Evolutionary conservation across 1,140 invertebrate genomes (phyloP).

Genomic region (Magallana angulata): DNA sequence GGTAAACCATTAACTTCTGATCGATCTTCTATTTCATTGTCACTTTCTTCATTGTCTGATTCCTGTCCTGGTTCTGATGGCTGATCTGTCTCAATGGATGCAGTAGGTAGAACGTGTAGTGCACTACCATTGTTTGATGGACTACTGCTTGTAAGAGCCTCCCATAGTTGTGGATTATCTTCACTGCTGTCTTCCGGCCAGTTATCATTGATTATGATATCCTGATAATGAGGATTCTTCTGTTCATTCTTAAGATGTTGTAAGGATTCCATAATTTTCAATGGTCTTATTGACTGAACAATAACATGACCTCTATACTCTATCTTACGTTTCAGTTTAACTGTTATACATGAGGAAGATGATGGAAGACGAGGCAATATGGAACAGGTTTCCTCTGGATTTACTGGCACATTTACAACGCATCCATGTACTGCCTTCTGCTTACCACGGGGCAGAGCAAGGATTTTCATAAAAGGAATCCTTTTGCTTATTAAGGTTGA

Average conservation of each 20-base stretch:
- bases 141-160: neutral
- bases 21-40: neutral
- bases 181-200: neutral
- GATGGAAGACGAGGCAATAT: slow-evolving; percentile 40
- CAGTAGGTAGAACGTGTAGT: too few relatives aligned
- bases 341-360: neutral
- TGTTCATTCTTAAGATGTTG: slow-evolving; percentile 16
- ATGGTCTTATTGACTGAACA: slow-evolving; percentile 39
- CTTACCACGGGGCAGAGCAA: slow-evolving; percentile 50
- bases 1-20: neutral
- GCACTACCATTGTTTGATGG: too few relatives aligned
- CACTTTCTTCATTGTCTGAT: neutral
- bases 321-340: slow-evolving; percentile 56
- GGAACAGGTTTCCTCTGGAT: slow-evolving; percentile 26
- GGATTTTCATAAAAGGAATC: slow-evolving; percentile 55
- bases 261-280: slow-evolving; percentile 41
- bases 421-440: slow-evolving; percentile 49
- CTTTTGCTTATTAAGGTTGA: slow-evolving; percentile 40
- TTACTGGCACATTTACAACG: slow-evolving; percentile 54
- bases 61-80: neutral
- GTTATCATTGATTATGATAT: neutral
- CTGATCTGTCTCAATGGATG: neutral
- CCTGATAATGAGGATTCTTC: slow-evolving; percentile 42
- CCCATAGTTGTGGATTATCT: neutral
- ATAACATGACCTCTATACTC: slow-evolving; percentile 51